Base-by-base conservation (phyloP, 1,140 invertebrate species). In the Panagrolaimus sp. region DNA sequence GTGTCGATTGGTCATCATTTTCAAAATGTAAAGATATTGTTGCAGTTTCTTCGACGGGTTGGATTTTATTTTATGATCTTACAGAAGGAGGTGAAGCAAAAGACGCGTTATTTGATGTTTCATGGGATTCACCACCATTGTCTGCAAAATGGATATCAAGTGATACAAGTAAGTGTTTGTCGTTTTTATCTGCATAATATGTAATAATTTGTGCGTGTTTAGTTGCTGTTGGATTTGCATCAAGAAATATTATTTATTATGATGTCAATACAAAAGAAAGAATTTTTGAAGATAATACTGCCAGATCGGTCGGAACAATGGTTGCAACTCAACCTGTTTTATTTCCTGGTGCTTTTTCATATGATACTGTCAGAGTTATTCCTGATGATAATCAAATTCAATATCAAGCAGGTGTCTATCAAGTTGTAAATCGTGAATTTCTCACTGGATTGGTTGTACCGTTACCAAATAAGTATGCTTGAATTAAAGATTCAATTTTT, bases 221-320 rank as follows among this genome's bases (percentile, higher is more conserved):
- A 28, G 52, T 58, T 28, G 52, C 52, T 12, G 17, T 58, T 58
- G 52, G 52, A n/a, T 58, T 58, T 28, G 10, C 21, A 28, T 26
- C 21, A 26, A 21, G 17, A n/a, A 14, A n/a, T 21, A 28, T 58
- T 28, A 58, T 58, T 12, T 58, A 58, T 21, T 58, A 58, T 21
- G 21, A 58, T 12, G 52, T 58, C 8, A 26, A 21, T 21, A 58
- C 12, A 26, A 21, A 26, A 26, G 21, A 28, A 12, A 12, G 28
- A 14, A 21, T 58, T 12, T 58, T 26, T 28, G 28, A 28, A 26
- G 52, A 58, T 58, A 12, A 21, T 1, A 58, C 52, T 0, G 28
- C 21, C 14, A 12, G 52, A n/a, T 58, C 52, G 12, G 52, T 28
- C 5, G 52, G 52, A 28, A 21, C 21, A 12, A 2, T 58, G 8